These are phyloP conservation scores for Eumaeus atala DNA, from an alignment of 1,140 invertebrate species.

Conservation along the genomic window DNA sequence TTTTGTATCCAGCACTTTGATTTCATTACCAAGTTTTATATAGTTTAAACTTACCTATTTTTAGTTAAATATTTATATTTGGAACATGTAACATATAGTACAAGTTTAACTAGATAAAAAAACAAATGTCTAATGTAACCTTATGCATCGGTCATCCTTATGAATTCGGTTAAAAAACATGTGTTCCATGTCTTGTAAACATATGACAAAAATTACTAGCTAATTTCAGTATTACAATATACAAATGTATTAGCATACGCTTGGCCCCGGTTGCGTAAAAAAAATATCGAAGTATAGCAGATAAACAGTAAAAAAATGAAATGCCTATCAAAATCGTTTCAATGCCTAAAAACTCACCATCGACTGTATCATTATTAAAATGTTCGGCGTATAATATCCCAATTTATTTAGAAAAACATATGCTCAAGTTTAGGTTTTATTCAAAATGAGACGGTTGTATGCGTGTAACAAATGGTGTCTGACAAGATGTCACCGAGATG, in stretches of 20 bases:
- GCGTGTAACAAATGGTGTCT: conserved; percentile 56
- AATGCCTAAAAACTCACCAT: neutral
- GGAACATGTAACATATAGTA: too few relatives aligned
- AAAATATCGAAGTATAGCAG: conserved; percentile 30
- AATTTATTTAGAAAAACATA: conserved; percentile 34
- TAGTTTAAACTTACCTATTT: too few relatives aligned
- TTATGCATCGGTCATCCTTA: too few relatives aligned
- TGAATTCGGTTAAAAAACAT: too few relatives aligned
- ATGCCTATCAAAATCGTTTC: neutral
- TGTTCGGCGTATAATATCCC: conserved; percentile 26
- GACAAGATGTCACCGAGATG: conserved; percentile 61
- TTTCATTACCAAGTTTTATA: too few relatives aligned
- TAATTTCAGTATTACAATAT: too few relatives aligned
- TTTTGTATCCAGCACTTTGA: too few relatives aligned
- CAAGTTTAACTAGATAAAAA: too few relatives aligned
- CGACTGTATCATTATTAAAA: conserved; percentile 32
- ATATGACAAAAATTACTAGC: too few relatives aligned
- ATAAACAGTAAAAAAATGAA: conserved; percentile 22
- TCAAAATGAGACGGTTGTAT: conserved; percentile 37
- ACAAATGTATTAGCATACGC: conserved; percentile 39
- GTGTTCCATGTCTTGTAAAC: too few relatives aligned
- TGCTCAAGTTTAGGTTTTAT: conserved; percentile 39
- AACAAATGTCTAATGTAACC: too few relatives aligned
- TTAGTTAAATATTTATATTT: too few relatives aligned
- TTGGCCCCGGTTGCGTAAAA: conserved; percentile 43